These are phyloP conservation scores for Apolygus lucorum DNA, from an alignment of 1,140 invertebrate species.

Conservation along the genomic window DNA sequence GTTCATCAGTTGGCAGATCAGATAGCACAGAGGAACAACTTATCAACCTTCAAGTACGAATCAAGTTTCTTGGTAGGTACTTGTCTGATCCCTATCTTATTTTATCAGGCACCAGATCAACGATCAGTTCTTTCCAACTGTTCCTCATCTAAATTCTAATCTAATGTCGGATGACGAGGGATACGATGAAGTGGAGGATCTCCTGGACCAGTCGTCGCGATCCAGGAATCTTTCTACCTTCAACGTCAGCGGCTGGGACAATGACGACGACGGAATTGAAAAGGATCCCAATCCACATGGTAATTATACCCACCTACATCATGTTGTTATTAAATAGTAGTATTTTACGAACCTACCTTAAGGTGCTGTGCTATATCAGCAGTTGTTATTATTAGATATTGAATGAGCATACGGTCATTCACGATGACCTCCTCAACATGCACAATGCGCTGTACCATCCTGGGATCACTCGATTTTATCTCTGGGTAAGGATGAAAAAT, in stretches of 20 bases:
- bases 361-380: no score
- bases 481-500: no score
- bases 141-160: not conserved
- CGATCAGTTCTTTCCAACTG: not conserved
- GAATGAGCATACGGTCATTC: no score
- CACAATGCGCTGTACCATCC: no score
- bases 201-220: not conserved
- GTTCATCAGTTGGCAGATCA: not conserved
- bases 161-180: slow-evolving; percentile 19
- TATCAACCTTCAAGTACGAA: not conserved
- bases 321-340: no score
- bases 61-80: no score
- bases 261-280: slow-evolving; percentile 45
- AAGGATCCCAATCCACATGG: slow-evolving; percentile 42
- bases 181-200: slow-evolving; percentile 14
- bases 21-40: not conserved
- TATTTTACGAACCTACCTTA: no score
- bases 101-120: not conserved
- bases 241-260: slow-evolving; percentile 44
- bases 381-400: no score
- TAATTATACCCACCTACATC: slow-evolving; percentile 34
- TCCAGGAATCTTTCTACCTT: not conserved
- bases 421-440: no score
- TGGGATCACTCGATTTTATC: no score
- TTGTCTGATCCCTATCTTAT: no score